A percentile compares a stretch with the other conserved stretches of the same genome.
phyloP scores from a whole-genome alignment of 1,140 invertebrate species.

The Drosophila mojavensis region DNA sequence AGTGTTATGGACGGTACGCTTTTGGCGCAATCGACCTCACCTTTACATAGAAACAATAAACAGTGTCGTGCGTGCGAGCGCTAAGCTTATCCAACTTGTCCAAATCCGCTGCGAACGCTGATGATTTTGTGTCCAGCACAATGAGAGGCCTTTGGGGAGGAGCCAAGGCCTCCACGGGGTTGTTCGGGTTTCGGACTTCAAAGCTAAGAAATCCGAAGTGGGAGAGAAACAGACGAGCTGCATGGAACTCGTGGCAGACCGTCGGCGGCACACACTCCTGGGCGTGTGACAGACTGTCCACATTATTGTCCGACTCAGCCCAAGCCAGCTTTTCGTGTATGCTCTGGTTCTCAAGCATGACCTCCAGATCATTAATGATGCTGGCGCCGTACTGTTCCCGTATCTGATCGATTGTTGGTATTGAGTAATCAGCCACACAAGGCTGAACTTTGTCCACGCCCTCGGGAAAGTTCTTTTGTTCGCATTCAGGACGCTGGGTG shows the following conservation, averaged over 20 bases:
- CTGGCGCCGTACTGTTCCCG: conserved; percentile 85
- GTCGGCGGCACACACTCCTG: conserved; percentile 92
- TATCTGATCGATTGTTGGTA: conserved; percentile 88
- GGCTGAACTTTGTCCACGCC: conserved; percentile 91
- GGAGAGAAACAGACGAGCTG: conserved; percentile 95
- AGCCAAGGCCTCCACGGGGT: conserved; percentile 60
- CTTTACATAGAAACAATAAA: conserved; percentile 97
- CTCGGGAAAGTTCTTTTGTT: conserved; percentile 92
- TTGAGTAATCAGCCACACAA: conserved; percentile 90
- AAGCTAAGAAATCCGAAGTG: conserved; percentile 96
- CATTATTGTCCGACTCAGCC: conserved; percentile 82
- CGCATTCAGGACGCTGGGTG: conserved; percentile 86
- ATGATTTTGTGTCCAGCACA: conserved; percentile 90
- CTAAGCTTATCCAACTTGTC: conserved; percentile 91
- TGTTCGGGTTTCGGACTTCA: conserved; percentile 87
- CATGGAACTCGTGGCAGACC: conserved; percentile 95
- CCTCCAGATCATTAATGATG: conserved; percentile 86
- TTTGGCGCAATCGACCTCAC: conserved; percentile 85
- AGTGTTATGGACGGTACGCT: background rate
- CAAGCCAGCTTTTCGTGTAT: conserved; percentile 83
- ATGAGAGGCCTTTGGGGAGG: conserved; percentile 87
- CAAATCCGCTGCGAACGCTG: conserved; percentile 90
- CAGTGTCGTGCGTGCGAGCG: conserved; percentile 94
- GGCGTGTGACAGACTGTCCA: conserved; percentile 78
- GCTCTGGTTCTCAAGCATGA: conserved; percentile 85